phyloP scores from a whole-genome alignment of 2,888 invertebrate genomes.

The Neoaliturus tenellus region DNA sequence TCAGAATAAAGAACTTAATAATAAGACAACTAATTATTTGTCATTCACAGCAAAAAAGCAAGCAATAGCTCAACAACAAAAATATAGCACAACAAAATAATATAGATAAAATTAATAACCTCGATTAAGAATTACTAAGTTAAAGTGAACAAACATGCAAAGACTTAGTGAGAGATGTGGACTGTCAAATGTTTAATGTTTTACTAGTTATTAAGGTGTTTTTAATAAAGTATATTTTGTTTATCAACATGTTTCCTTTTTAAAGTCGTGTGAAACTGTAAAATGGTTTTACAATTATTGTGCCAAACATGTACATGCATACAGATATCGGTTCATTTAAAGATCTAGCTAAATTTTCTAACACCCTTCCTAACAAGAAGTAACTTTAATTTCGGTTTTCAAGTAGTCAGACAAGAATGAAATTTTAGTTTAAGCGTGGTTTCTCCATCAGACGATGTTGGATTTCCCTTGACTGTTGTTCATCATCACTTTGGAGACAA shows the following conservation, averaged over 20 bases:
- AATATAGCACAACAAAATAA: slow-evolving; percentile 31
- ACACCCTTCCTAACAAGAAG: background rate
- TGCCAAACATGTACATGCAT: slow-evolving; percentile 22
- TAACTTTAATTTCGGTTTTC: background rate
- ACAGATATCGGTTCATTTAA: background rate
- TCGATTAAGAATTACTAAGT: background rate
- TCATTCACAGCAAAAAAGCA: slow-evolving; percentile 55
- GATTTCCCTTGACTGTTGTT: slow-evolving; percentile 66
- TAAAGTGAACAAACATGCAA: slow-evolving; percentile 6
- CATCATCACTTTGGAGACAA: slow-evolving; percentile 87
- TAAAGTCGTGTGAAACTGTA: background rate
- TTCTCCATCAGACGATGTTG: slow-evolving; percentile 55
- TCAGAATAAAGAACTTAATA: slow-evolving; percentile 50
- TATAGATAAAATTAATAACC: slow-evolving; percentile 3
- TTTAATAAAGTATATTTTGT: too few species aligned
- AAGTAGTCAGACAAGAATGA: background rate
- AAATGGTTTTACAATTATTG: background rate
- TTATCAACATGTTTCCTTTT: background rate
- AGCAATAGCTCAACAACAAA: background rate
- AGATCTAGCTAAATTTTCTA: slow-evolving; percentile 4
- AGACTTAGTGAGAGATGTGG: background rate
- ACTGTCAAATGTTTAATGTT: background rate
- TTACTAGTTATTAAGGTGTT: background rate
- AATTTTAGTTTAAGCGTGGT: slow-evolving; percentile 1
- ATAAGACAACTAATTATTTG: slow-evolving; percentile 52